A percentile compares a stretch with the other conserved stretches of the same genome.
Conservation (phyloP, 2,888 invertebrate species). For the Encarsia formosa region DNA sequence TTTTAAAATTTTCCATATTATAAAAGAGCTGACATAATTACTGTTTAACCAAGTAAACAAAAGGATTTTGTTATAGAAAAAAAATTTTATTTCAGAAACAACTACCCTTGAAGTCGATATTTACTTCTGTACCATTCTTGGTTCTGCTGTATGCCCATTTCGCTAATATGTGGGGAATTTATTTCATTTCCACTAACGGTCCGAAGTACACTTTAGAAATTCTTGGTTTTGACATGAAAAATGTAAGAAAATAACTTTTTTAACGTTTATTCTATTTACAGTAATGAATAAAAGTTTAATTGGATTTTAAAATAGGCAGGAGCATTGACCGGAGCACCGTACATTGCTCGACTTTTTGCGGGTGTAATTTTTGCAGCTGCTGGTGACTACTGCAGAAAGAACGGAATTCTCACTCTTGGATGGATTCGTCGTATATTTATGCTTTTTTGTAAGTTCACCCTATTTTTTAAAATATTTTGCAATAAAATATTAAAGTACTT, state of each 20-base stretch:
- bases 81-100: conserved; percentile 54
- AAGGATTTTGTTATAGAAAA: not conserved
- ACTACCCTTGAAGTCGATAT: conserved; percentile 63
- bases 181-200: conserved; percentile 73
- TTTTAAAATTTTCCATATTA: not conserved
- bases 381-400: conserved; percentile 63
- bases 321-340: conserved; percentile 68
- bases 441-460: conserved; percentile 42
- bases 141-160: conserved; percentile 67
- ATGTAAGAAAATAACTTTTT: conserved; percentile 31
- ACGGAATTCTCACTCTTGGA: conserved; percentile 51
- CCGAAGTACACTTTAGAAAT: conserved; percentile 69
- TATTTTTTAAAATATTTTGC: not conserved
- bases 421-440: conserved; percentile 45
- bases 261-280: not conserved
- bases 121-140: conserved; percentile 66
- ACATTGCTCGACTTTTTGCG: conserved; percentile 65
- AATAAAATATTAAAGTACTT: not conserved
- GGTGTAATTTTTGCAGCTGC: conserved; percentile 69
- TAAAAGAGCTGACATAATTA: not conserved
- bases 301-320: conserved; percentile 67
- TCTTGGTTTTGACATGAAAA: conserved; percentile 66
- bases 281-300: not conserved
- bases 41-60: not conserved
- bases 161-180: conserved; percentile 77